Base-by-base conservation (phyloP, 2,797 vertebrate species). In the Pogonophryne albipinna region DNA sequence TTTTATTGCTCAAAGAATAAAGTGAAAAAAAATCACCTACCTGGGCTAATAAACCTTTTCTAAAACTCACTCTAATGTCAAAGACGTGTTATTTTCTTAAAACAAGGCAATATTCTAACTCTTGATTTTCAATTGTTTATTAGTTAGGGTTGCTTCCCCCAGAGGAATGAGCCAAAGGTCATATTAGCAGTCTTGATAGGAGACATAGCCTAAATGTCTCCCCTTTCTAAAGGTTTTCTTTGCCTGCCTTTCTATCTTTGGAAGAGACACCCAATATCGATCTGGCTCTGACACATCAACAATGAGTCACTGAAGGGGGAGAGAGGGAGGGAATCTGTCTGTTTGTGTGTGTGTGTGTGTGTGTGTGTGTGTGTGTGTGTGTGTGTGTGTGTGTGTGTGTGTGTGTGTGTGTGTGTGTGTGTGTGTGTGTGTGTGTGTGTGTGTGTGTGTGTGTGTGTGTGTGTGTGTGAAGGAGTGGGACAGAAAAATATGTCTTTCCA, bases 271-370 rank as follows among this genome's bases (percentile, higher is more conserved):
- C 65, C 70, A 63, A n/a, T 85, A 92, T 93, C 15, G 85, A 91
- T 91, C 84, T 51, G 68, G 71, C 80, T 86, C 76, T 91, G 89
- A 84, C 87, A 87, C 86, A 86, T 91, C 86, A 88, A 78, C 42
- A 15, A 87, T 91, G 92, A 87, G 85, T 91, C 85, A 83, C 76
- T 62, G 81, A 79, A 78, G 58, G 47, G 73, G 58, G 58, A 51
- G 76, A 63, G 67, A 61, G 51, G 45, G 58, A 63, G 49, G 41
- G 38, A 74, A 38, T 82, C 17, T 63, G 80, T 83, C 58, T 27
- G 71, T 61, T 16, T 49, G 57, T 55, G 53, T 66, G 55, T 14
- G 44, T 49, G 57, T 55, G 53, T 66, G 55, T 14, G 44, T 15
- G 57, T 69, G 45, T 57, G 34, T 34, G 34, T 34, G 34, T 34